phyloP scores from a whole-genome alignment of 1,140 invertebrate species.

The Sycophaga agraensis region DNA sequence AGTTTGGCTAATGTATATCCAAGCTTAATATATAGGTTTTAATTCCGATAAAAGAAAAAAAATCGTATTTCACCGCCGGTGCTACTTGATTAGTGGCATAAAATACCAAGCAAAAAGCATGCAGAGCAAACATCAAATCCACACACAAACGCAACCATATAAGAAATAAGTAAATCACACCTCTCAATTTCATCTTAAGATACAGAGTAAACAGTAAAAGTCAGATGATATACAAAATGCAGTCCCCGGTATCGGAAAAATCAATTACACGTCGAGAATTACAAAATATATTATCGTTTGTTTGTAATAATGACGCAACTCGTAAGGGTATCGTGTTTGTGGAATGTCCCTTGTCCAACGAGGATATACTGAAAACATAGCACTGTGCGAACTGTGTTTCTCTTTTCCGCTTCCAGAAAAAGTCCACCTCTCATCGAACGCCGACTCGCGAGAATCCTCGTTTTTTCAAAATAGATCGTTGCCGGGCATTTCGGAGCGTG shows the following conservation, averaged over 20 bases:
- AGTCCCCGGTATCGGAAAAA: no score
- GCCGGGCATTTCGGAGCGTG: no score
- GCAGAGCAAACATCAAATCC: neutral
- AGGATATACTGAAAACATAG: conserved; percentile 44
- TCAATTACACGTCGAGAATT: no score
- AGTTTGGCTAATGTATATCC: neutral
- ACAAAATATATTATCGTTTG: no score
- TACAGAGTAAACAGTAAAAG: neutral
- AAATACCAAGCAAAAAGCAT: conserved; percentile 1
- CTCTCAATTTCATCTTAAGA: conserved; percentile 15
- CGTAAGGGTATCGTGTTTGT: neutral
- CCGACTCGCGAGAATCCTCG: conserved; percentile 7
- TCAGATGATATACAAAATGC: neutral
- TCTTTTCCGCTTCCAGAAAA: conserved; percentile 8
- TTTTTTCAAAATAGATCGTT: no score
- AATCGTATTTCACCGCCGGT: neutral
- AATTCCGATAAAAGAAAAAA: no score
- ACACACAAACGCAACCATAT: conserved; percentile 10
- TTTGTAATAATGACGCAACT: no score
- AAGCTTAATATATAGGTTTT: no score
- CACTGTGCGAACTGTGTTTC: conserved; percentile 34
- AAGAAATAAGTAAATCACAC: conserved; percentile 23
- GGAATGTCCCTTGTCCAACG: neutral
- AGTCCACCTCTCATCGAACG: neutral
- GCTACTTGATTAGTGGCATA: neutral